A percentile compares a stretch with the other conserved stretches of the same genome.
These are phyloP conservation scores for Morpho deidamia DNA, from an alignment of 2,888 invertebrate genomes.

Conservation along the genomic window DNA sequence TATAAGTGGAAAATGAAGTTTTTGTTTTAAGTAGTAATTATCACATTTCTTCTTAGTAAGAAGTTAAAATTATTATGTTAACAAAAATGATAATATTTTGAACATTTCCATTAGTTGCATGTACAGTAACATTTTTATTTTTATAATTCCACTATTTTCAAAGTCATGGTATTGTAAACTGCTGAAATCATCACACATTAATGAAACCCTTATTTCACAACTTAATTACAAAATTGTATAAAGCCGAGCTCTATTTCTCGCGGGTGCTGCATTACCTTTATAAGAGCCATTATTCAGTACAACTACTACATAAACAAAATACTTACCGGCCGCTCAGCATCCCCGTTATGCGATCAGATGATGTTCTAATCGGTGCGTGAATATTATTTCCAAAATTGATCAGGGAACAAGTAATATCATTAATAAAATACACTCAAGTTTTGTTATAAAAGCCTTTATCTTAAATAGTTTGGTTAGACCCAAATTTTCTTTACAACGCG, in stretches of 20 bases:
- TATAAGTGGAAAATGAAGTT: too few species aligned
- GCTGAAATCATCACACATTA: too few species aligned
- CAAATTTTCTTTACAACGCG: slow-evolving; percentile 5
- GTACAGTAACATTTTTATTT: too few species aligned
- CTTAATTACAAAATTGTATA: too few species aligned
- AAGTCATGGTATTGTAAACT: too few species aligned
- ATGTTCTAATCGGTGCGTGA: neutral
- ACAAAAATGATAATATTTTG: too few species aligned
- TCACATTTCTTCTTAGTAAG: too few species aligned
- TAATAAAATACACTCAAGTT: neutral
- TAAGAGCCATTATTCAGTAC: slow-evolving; percentile 25
- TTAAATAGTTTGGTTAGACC: slow-evolving; percentile 5
- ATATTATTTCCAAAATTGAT: neutral
- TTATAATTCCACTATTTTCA: too few species aligned
- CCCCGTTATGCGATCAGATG: slow-evolving; percentile 29
- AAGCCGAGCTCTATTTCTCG: slow-evolving; percentile 34
- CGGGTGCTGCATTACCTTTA: slow-evolving; percentile 14
- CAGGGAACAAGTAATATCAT: neutral
- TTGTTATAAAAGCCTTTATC: neutral
- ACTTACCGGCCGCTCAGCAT: slow-evolving; percentile 49
- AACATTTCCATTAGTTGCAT: too few species aligned
- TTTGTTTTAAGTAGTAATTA: too few species aligned
- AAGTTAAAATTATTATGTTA: too few species aligned
- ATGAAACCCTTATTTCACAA: too few species aligned
- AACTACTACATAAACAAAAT: slow-evolving; percentile 22